Evolutionary conservation across 1,140 invertebrate genomes (phyloP).

Genomic region (Brachystomella parvula): DNA sequence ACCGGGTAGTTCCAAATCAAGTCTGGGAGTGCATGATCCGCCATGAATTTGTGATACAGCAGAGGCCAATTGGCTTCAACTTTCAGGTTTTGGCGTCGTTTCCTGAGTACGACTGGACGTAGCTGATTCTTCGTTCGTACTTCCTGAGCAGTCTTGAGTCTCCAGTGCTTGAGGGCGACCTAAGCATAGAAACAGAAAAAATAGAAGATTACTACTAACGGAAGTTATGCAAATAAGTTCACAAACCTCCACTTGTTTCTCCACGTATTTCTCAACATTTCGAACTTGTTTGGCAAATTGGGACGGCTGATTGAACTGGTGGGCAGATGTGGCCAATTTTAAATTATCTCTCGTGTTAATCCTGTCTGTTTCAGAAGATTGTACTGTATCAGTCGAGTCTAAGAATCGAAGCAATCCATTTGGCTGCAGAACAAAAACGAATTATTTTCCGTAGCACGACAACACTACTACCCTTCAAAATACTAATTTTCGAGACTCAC

Average conservation of each 20-base stretch:
- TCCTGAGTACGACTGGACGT: slow-evolving; percentile 78
- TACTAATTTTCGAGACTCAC: too few relatives aligned
- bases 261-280: slow-evolving; percentile 52
- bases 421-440: slow-evolving; percentile 49
- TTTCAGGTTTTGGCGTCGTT: slow-evolving; percentile 83
- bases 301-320: slow-evolving; percentile 43
- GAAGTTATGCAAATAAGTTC: not conserved
- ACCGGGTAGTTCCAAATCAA: slow-evolving; percentile 98
- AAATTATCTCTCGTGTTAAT: slow-evolving; percentile 87
- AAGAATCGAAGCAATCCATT: slow-evolving; percentile 82
- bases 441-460: too few relatives aligned
- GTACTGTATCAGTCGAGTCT: slow-evolving; percentile 77
- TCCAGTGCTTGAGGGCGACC: slow-evolving; percentile 82
- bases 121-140: slow-evolving; percentile 51
- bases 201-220: slow-evolving; percentile 24
- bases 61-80: slow-evolving; percentile 83
- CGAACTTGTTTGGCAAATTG: slow-evolving; percentile 32
- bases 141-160: slow-evolving; percentile 44
- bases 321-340: slow-evolving; percentile 69
- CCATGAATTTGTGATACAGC: slow-evolving; percentile 92
- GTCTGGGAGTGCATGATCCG: slow-evolving; percentile 91
- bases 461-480: not conserved
- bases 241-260: slow-evolving; percentile 62
- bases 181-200: slow-evolving; percentile 40
- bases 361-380: slow-evolving; percentile 63